A percentile compares a stretch with the other conserved stretches of the same genome.
Conservation (phyloP, 2,888 invertebrate species). For the Epinotia nisella region DNA sequence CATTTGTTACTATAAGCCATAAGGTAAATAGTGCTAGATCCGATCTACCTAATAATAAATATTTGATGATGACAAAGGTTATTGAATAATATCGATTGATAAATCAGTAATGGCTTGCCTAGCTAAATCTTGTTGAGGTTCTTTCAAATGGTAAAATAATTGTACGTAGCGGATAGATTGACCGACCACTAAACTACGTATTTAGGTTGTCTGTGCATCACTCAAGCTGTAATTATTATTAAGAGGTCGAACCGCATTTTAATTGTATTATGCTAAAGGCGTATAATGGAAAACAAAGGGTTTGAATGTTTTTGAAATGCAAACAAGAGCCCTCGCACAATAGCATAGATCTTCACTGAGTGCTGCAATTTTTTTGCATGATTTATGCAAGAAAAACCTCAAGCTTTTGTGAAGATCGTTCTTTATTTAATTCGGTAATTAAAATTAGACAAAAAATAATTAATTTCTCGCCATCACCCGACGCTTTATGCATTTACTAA, state of each 20-base stretch:
- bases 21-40: too few species aligned
- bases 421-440: background rate
- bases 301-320: constrained; percentile 57
- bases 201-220: background rate
- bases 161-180: background rate
- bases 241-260: constrained; percentile 24
- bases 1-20: too few species aligned
- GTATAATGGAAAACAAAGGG: constrained; percentile 52
- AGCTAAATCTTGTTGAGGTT: too few species aligned
- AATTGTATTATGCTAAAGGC: constrained; percentile 45
- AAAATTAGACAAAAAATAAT: background rate
- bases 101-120: too few species aligned
- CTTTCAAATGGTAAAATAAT: too few species aligned
- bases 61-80: too few species aligned
- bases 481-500: too few species aligned
- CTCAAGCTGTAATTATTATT: constrained; percentile 1
- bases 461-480: too few species aligned
- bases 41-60: too few species aligned
- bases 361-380: constrained; percentile 25
- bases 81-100: too few species aligned
- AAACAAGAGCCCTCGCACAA: constrained; percentile 50
- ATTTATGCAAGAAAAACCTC: constrained; percentile 17
- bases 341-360: constrained; percentile 49
- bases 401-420: constrained; percentile 14
- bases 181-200: background rate